Conservation (phyloP, 1,140 invertebrate species). For the Himalopsyche phryganea region DNA sequence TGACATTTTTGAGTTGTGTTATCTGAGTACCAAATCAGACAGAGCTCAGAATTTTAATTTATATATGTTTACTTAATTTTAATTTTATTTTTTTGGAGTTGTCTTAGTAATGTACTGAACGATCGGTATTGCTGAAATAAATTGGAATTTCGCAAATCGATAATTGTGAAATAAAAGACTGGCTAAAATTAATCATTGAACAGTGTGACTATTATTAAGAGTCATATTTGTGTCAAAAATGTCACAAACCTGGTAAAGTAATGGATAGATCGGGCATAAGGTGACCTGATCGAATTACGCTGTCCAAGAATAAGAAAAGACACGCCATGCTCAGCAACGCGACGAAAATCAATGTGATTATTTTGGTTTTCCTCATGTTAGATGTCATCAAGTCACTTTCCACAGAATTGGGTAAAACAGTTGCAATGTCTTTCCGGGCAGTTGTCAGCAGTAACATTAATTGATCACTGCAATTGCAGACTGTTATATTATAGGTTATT, state of each 20-base stretch:
- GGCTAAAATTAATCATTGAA: too few species aligned
- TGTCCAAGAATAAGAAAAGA: not conserved
- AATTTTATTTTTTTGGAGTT: too few species aligned
- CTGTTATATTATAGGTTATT: not conserved
- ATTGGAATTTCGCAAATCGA: too few species aligned
- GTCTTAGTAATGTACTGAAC: too few species aligned
- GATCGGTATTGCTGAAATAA: too few species aligned
- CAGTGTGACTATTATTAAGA: too few species aligned
- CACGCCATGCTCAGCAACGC: not conserved
- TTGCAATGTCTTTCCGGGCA: not conserved
- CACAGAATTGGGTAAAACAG: not conserved
- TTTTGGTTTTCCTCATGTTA: constrained; percentile 10
- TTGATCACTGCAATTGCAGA: constrained; percentile 1
- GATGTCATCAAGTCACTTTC: constrained; percentile 8
- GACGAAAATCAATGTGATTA: not conserved
- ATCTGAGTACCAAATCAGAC: too few species aligned
- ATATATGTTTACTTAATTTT: too few species aligned
- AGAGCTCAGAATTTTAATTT: too few species aligned
- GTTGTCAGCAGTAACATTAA: not conserved
- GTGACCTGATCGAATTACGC: not conserved
- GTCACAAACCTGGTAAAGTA: constrained; percentile 20
- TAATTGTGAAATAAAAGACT: too few species aligned
- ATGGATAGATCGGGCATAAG: constrained; percentile 10
- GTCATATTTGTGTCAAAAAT: too few species aligned
- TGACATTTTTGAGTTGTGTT: too few species aligned